A percentile compares a stretch with the other conserved stretches of the same genome.
Conservation (phyloP, 2,113 vertebrate genomes). For the Tympanuchus pallidicinctus region DNA sequence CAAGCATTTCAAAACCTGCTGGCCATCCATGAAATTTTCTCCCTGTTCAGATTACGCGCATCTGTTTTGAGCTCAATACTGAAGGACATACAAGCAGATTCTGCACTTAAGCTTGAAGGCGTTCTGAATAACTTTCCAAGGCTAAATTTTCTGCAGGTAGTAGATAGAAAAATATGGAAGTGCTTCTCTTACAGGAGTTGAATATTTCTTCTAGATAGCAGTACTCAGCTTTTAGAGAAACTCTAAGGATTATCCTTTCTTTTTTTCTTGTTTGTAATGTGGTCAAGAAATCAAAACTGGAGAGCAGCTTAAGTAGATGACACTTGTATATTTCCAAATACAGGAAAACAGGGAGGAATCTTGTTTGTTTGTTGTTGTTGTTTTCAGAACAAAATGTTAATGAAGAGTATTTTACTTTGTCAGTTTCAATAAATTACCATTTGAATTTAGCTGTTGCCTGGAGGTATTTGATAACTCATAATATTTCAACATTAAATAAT, state of each 20-base stretch:
- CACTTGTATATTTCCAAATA: neutral
- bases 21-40: neutral
- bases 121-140: neutral
- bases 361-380: neutral
- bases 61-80: neutral
- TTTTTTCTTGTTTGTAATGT: neutral
- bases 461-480: neutral
- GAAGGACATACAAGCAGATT: neutral
- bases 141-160: neutral
- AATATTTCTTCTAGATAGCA: neutral
- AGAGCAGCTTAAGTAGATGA: neutral
- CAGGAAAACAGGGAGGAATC: neutral
- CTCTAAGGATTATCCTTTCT: neutral
- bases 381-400: neutral
- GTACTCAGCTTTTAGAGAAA: neutral
- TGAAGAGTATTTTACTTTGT: neutral
- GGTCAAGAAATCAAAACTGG: neutral
- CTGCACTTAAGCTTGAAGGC: neutral
- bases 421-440: neutral
- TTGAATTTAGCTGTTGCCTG: neutral
- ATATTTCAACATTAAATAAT: neutral
- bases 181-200: neutral
- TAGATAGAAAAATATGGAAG: neutral
- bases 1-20: neutral
- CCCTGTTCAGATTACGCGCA: accelerated